Conservation (phyloP, 2,888 invertebrate species). For the Oxyteleia sp. region DNA sequence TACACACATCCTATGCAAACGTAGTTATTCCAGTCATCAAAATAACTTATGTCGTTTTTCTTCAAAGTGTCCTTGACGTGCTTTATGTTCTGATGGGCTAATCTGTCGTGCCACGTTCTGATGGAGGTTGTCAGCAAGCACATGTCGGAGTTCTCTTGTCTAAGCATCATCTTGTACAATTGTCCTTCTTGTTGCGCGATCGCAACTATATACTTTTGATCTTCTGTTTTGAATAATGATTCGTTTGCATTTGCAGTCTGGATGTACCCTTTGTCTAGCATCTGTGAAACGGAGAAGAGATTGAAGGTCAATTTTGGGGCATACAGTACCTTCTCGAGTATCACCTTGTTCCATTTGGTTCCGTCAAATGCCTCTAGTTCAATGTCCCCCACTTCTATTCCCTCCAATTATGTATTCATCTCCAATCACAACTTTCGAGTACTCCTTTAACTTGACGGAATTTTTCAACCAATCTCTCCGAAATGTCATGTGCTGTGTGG, state of each 20-base stretch:
- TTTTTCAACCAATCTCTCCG: neutral
- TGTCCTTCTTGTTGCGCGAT: conserved; percentile 69
- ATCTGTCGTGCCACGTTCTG: conserved; percentile 77
- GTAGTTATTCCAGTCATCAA: conserved; percentile 78
- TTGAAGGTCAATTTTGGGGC: conserved; percentile 74
- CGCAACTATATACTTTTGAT: conserved; percentile 56
- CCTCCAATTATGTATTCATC: conserved; percentile 58
- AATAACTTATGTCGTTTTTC: neutral
- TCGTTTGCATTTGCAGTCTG: conserved; percentile 73
- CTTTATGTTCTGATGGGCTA: conserved; percentile 78
- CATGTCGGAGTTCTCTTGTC: conserved; percentile 46
- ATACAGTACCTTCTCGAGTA: conserved; percentile 51
- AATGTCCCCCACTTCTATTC: conserved; percentile 69
- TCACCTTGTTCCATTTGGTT: conserved; percentile 51
- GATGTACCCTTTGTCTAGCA: conserved; percentile 77
- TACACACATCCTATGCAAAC: conserved; percentile 76
- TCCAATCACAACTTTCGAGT: conserved; percentile 36
- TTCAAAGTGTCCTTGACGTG: conserved; percentile 61
- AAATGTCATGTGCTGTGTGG: conserved; percentile 25
- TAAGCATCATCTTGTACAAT: conserved; percentile 76
- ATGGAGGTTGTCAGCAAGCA: conserved; percentile 69
- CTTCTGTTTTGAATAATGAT: conserved; percentile 72
- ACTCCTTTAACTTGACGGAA: neutral
- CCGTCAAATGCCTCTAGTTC: conserved; percentile 72
- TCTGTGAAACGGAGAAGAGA: conserved; percentile 76